Evolutionary conservation across 2,888 invertebrate species (phyloP).

Genomic region (Timandra comae): DNA sequence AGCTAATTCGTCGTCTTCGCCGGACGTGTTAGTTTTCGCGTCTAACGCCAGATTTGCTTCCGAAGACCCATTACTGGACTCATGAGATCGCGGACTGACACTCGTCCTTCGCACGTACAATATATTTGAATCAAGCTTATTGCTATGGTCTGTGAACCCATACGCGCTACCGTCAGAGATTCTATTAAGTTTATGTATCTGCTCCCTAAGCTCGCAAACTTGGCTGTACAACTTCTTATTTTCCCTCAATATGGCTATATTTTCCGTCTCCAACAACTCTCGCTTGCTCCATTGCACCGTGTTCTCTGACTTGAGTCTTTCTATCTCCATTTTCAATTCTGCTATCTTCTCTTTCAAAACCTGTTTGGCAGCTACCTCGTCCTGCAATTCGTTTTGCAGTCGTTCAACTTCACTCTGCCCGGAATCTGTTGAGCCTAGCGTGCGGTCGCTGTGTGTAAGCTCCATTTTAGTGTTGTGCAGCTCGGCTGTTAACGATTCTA

Average conservation of each 20-base stretch:
- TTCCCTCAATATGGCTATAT: conserved; percentile 89
- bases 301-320: conserved; percentile 92
- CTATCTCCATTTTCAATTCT: conserved; percentile 79
- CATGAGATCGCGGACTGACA: conserved; percentile 61
- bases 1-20: conserved; percentile 66
- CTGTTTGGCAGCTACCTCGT: conserved; percentile 66
- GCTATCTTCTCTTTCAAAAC: conserved; percentile 65
- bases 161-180: conserved; percentile 64
- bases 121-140: conserved; percentile 54
- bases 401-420: conserved; percentile 67
- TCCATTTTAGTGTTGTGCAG: conserved; percentile 60
- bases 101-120: conserved; percentile 60
- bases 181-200: conserved; percentile 65
- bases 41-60: conserved; percentile 60
- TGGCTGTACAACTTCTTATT: conserved; percentile 86
- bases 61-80: conserved; percentile 64
- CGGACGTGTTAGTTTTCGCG: conserved; percentile 61
- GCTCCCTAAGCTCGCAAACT: conserved; percentile 65
- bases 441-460: conserved; percentile 53
- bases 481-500: conserved; percentile 57
- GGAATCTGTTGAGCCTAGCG: conserved; percentile 64
- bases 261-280: conserved; percentile 93
- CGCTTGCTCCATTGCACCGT: conserved; percentile 95
- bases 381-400: conserved; percentile 65
- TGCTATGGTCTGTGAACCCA: conserved; percentile 30